Conservation (phyloP, 2,888 invertebrate species). For the Drosophila buzzatii region DNA sequence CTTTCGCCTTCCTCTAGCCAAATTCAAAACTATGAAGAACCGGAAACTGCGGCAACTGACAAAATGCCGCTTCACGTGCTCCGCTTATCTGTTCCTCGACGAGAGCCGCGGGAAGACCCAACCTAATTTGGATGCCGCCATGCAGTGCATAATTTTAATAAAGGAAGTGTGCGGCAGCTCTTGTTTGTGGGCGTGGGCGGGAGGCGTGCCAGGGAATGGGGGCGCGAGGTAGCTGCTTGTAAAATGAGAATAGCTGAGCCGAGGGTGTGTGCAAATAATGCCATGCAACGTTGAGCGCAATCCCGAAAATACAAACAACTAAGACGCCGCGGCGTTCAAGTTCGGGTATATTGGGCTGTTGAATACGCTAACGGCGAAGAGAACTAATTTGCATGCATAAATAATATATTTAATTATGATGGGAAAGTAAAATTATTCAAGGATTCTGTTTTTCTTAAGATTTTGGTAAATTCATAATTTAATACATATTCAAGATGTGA, state of each 20-base stretch:
- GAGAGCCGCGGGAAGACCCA: slow-evolving; percentile 35
- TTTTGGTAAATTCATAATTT: no score
- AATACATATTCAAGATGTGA: no score
- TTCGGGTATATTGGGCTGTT: neutral
- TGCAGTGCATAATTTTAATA: slow-evolving; percentile 69
- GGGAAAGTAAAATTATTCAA: no score
- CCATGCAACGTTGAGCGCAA: slow-evolving; percentile 61
- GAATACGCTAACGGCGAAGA: slow-evolving; percentile 9
- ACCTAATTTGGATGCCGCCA: slow-evolving; percentile 58
- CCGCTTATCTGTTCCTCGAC: slow-evolving; percentile 34
- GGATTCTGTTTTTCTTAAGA: no score
- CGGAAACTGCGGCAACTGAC: slow-evolving; percentile 63
- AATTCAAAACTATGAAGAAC: slow-evolving; percentile 38
- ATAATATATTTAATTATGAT: no score
- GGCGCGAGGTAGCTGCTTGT: slow-evolving; percentile 2
- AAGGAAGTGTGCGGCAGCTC: slow-evolving; percentile 55
- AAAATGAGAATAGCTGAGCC: slow-evolving; percentile 15
- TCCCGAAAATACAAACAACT: slow-evolving; percentile 57
- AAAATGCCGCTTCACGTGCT: slow-evolving; percentile 60
- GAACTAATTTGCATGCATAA: neutral
- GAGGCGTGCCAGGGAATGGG: slow-evolving; percentile 3
- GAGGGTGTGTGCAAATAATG: slow-evolving; percentile 59
- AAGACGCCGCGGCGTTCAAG: neutral
- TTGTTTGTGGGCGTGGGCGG: slow-evolving; percentile 4
- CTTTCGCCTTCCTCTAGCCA: neutral